Base-by-base conservation (phyloP, 2,113 vertebrate genomes). In the Zosterops hypoxanthus region DNA sequence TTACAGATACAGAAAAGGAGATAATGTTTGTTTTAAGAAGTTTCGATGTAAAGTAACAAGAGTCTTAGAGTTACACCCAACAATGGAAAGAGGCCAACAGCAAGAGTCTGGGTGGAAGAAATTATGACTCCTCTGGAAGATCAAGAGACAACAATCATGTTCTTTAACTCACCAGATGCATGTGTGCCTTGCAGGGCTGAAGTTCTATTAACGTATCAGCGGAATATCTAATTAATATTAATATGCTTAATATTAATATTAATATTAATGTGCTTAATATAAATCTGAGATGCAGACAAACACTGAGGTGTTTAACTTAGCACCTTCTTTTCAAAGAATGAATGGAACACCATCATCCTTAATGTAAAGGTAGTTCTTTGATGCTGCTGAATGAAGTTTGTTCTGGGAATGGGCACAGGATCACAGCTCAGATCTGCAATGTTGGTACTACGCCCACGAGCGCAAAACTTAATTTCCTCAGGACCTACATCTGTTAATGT, bases 381-480 rank as follows among this genome's bases (percentile, higher is more conserved):
- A 36, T 14, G 19, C 44, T 71, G 24, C 31, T 60, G 55, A 52
- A 47, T 29, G 39, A 75, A 28, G 22, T 72, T 86, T 7, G 18
- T 47, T 71, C 76, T 71, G 22, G 60, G 36, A 65, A 72, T 14
- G 24, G 14, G 11, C 29, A 64, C 36, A 56, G 77, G 78, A 76
- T n/a, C 33, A 25, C 36, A 69, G 11, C 23, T 60, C 41, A 41
- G 8, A n/a, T 46, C 22, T 82, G 12, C 18, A 56, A 12, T 39
- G 60, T 3, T 50, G 25, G 33, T 39, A 9, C 25, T 19, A 6
- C 0, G 1, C 7, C 47, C 8, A 11, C 0, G 6, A 78, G 14
- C 46, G 13, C 3, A 81, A 86, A 61, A 15, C 7, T 29, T 22
- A 7, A 34, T 70, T 75, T 77, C 16, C 34, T 50, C 14, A 60